Percentiles rank a stretch among this genome's conserved stretches.
These are phyloP conservation scores for Arizona elegans DNA, from an alignment of 2,113 vertebrate genomes.

Conservation along the genomic window DNA sequence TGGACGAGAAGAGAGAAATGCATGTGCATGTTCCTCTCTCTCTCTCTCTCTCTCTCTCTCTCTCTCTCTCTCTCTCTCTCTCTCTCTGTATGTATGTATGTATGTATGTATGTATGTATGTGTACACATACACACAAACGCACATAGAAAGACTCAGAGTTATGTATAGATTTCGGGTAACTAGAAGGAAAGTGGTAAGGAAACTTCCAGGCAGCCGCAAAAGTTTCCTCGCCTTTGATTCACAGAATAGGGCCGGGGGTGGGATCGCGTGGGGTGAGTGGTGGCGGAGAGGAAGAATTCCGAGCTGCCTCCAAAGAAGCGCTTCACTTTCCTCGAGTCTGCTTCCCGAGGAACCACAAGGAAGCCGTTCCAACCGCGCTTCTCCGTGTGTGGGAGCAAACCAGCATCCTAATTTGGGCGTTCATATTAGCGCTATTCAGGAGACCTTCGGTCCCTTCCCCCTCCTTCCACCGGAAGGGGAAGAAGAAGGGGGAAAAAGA, in stretches of 20 bases:
- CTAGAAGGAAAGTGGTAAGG: not conserved
- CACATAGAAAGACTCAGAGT: not conserved
- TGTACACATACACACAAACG: no score
- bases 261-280: not conserved
- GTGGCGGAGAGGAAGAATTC: not conserved
- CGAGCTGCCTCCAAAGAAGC: not conserved
- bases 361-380: not conserved
- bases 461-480: constrained; percentile 32
- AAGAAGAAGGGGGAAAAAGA: constrained; percentile 23
- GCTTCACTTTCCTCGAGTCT: not conserved
- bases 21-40: not conserved
- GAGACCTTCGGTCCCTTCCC: not conserved
- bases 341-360: constrained; percentile 9
- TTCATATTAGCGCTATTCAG: constrained; percentile 56
- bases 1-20: not conserved
- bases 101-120: not conserved
- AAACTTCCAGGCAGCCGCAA: not conserved
- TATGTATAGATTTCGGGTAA: not conserved
- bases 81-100: not conserved
- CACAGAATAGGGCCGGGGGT: not conserved
- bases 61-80: not conserved
- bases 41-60: not conserved
- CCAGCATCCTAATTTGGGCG: constrained; percentile 10
- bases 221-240: not conserved
- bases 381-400: not conserved